Percentiles rank a stretch among this genome's conserved stretches.
Conservation (phyloP, 2,888 invertebrate species). For the Nemotelus pantherinus region DNA sequence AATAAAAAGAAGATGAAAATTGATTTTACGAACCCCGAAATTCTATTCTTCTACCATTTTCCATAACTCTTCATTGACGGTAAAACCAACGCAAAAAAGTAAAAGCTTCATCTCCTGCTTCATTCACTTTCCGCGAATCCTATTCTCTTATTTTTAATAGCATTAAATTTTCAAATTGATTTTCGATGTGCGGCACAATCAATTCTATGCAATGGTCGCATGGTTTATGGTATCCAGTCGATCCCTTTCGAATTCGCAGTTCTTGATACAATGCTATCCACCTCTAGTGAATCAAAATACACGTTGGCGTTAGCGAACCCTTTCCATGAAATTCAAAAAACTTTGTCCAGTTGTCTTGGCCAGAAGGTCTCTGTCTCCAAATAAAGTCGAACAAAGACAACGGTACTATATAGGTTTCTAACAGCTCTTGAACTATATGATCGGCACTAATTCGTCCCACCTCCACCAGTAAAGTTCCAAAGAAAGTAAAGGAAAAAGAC, state of each 20-base stretch:
- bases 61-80: background rate
- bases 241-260: no score
- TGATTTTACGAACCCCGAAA: conserved; percentile 1
- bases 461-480: background rate
- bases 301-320: no score
- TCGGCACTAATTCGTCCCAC: background rate
- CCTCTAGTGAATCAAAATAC: no score
- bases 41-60: background rate
- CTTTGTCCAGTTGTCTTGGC: background rate
- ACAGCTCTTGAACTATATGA: no score
- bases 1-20: background rate
- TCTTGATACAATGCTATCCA: no score
- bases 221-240: no score
- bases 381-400: no score
- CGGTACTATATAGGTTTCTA: no score
- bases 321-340: background rate
- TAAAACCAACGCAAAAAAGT: no score
- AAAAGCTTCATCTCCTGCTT: background rate
- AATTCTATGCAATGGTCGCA: conserved; percentile 33
- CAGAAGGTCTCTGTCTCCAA: no score
- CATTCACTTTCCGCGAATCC: conserved; percentile 11
- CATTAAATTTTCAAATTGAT: conserved; percentile 41
- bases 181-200: conserved; percentile 39
- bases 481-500: background rate
- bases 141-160: conserved; percentile 33